These are phyloP conservation scores for Erinaceus europaeus DNA, from an alignment of 2,113 vertebrate genomes.

Conservation along the genomic window DNA sequence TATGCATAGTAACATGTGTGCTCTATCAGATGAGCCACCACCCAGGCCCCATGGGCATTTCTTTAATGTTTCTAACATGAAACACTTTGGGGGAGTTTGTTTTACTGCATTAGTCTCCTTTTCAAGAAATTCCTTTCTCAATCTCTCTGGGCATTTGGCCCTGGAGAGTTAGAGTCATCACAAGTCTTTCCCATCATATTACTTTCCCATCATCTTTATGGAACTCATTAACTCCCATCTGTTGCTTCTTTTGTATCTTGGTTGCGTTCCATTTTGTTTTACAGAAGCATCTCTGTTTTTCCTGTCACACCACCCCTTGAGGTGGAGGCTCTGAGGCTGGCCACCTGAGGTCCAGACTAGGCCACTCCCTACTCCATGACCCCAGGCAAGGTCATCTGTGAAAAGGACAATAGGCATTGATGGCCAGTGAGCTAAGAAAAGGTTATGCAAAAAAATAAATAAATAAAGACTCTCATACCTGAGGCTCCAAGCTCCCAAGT, in stretches of 20 bases:
- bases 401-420: background rate
- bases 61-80: conserved; percentile 1
- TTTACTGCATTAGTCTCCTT: background rate
- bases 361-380: background rate
- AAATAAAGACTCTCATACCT: no score
- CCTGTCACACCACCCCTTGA: background rate
- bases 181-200: background rate
- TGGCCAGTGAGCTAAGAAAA: background rate
- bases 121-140: background rate
- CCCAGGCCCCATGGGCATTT: no score
- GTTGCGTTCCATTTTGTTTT: background rate
- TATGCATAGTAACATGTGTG: no score
- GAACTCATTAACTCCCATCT: background rate
- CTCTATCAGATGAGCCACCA: no score
- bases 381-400: background rate
- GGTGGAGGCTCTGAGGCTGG: background rate
- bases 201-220: background rate
- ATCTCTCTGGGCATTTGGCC: background rate
- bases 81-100: background rate
- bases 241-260: background rate
- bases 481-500: no score
- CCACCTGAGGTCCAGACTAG: background rate
- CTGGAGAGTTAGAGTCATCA: background rate
- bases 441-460: no score
- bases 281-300: background rate